Conservation (phyloP, 2,888 invertebrate genomes). For the Stenchaetothrips biformis region DNA sequence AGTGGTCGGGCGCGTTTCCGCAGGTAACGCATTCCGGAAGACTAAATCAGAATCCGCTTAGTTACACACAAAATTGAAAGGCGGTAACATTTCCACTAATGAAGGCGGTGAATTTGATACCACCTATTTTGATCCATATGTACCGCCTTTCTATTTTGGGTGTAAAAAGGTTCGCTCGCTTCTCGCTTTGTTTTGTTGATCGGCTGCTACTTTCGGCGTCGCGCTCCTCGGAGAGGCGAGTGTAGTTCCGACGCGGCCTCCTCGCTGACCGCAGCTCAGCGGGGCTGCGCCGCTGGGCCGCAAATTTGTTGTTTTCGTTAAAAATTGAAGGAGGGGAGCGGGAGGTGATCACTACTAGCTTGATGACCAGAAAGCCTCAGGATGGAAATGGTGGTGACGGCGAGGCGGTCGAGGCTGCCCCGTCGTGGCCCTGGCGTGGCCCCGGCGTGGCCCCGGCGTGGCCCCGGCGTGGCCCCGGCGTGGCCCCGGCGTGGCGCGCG, state of each 20-base stretch:
- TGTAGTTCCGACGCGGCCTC: background rate
- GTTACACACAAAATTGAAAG: too few species aligned
- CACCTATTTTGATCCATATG: too few species aligned
- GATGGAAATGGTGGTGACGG: background rate
- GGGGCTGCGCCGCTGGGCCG: background rate
- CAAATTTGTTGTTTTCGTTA: background rate
- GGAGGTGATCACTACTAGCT: background rate
- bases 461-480: background rate
- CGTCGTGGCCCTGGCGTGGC: too few species aligned
- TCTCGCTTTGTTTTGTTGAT: too few species aligned
- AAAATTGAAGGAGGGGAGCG: background rate
- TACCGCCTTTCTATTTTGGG: too few species aligned
- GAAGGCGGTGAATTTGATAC: too few species aligned
- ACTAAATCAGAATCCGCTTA: too few species aligned
- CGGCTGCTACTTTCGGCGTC: background rate
- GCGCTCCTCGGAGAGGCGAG: background rate
- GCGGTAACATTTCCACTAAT: too few species aligned
- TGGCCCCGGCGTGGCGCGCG: background rate
- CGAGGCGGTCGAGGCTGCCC: background rate
- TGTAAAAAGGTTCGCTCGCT: too few species aligned
- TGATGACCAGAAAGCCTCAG: slow-evolving; percentile 1
- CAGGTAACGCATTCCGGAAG: too few species aligned
- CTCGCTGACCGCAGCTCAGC: background rate
- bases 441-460: too few species aligned
- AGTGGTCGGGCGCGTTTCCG: too few species aligned